Conservation (phyloP, 2,113 vertebrate genomes). For the Bos javanicus region DNA sequence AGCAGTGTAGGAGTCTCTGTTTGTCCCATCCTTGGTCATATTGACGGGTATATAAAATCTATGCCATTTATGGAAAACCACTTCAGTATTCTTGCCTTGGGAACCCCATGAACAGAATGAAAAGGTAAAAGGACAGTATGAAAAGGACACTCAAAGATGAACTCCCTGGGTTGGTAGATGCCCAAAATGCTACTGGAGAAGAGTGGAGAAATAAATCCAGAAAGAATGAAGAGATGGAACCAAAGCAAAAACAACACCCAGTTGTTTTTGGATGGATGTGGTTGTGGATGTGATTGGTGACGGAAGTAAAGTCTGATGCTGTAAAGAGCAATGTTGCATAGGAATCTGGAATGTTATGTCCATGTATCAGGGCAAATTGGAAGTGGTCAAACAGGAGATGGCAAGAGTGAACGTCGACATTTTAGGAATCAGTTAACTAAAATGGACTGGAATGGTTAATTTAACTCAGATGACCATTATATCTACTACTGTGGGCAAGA, state of each 20-base stretch:
- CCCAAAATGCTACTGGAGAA: background rate
- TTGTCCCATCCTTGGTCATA: background rate
- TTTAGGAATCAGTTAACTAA: too few relatives aligned
- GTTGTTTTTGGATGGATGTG: too few relatives aligned
- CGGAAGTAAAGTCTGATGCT: background rate
- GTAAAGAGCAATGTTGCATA: background rate
- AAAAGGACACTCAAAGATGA: background rate
- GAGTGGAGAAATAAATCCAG: background rate
- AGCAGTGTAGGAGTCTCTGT: background rate
- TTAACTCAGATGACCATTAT: too few relatives aligned
- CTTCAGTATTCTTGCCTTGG: background rate
- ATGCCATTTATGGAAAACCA: background rate
- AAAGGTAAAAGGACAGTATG: background rate
- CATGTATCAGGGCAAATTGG: too few relatives aligned
- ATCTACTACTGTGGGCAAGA: too few relatives aligned
- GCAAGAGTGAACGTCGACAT: too few relatives aligned
- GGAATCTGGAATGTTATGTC: too few relatives aligned
- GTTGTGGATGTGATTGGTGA: background rate
- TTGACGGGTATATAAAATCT: background rate
- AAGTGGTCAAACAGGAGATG: too few relatives aligned
- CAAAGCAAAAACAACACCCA: background rate
- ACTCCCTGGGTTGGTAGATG: fast-evolving
- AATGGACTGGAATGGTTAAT: too few relatives aligned
- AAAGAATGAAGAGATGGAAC: background rate
- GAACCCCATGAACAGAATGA: background rate